phyloP scores from a whole-genome alignment of 2,113 vertebrate species.

The Athene cunicularia region DNA sequence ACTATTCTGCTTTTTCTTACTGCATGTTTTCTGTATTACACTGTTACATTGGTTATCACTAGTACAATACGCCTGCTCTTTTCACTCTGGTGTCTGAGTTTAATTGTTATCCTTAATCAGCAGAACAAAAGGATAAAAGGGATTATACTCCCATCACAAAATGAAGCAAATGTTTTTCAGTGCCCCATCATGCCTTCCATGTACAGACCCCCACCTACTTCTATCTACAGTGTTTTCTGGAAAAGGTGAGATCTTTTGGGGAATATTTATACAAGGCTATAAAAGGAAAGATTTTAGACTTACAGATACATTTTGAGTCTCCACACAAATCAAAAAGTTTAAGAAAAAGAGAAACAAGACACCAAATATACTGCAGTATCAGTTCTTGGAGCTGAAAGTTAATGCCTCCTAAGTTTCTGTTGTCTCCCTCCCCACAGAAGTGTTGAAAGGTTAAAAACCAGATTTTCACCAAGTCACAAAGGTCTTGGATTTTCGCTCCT shows the following conservation, averaged over 20 bases:
- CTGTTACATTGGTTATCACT: no score
- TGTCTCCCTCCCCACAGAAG: not conserved
- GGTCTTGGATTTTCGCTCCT: not conserved
- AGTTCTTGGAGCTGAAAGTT: not conserved
- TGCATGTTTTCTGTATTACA: no score
- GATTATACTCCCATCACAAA: not conserved
- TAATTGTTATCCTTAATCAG: no score
- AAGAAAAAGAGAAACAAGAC: not conserved
- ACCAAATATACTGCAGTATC: not conserved
- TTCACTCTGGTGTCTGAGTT: no score
- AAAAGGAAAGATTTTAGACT: not conserved
- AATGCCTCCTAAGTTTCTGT: not conserved
- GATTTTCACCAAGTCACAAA: not conserved
- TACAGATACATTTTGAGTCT: not conserved
- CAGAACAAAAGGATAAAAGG: not conserved
- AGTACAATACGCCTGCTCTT: no score
- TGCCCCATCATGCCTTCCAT: not conserved
- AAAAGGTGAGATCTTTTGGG: not conserved
- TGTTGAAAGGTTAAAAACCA: not conserved
- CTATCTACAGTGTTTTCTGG: not conserved
- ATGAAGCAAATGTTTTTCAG: not conserved
- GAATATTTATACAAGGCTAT: not conserved
- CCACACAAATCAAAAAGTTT: not conserved
- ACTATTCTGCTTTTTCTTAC: no score
- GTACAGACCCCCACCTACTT: not conserved